Percentiles rank a stretch among this genome's conserved stretches.
phyloP scores from a whole-genome alignment of 2,797 vertebrate species.

The Coracias cyanogaster region DNA sequence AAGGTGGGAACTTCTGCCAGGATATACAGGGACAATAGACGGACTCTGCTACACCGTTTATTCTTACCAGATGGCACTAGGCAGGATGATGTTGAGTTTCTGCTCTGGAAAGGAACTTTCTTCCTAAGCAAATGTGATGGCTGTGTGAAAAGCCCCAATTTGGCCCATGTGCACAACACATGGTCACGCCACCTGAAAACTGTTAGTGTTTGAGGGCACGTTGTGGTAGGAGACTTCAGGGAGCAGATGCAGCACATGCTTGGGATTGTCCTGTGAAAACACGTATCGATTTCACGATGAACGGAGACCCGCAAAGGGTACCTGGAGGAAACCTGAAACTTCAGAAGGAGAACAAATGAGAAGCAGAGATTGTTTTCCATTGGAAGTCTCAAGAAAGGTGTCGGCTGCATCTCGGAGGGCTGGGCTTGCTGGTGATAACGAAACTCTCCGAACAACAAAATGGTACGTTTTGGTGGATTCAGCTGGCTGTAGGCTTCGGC shows the following conservation, averaged over 20 bases:
- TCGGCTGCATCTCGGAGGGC: background rate
- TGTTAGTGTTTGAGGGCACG: background rate
- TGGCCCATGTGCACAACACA: constrained; percentile 47
- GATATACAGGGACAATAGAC: background rate
- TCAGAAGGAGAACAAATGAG: background rate
- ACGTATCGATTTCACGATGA: background rate
- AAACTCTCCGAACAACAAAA: background rate
- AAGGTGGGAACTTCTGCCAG: constrained; percentile 9
- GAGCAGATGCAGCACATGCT: background rate
- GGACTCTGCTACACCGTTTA: background rate
- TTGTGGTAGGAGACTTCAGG: background rate
- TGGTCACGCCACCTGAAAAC: background rate
- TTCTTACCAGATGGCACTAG: constrained; percentile 37
- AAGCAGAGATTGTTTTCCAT: background rate
- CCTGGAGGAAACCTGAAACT: background rate
- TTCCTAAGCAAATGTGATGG: constrained; percentile 15
- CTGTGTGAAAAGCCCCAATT: background rate
- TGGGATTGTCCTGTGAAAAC: background rate
- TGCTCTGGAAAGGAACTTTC: background rate
- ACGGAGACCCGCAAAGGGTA: background rate
- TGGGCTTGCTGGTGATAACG: background rate
- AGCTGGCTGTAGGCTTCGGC: background rate
- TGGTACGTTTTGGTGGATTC: background rate
- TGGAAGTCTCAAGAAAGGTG: background rate
- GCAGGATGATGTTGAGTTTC: background rate